Conservation (phyloP, 2,888 invertebrate genomes). For the Drosophila merina region DNA sequence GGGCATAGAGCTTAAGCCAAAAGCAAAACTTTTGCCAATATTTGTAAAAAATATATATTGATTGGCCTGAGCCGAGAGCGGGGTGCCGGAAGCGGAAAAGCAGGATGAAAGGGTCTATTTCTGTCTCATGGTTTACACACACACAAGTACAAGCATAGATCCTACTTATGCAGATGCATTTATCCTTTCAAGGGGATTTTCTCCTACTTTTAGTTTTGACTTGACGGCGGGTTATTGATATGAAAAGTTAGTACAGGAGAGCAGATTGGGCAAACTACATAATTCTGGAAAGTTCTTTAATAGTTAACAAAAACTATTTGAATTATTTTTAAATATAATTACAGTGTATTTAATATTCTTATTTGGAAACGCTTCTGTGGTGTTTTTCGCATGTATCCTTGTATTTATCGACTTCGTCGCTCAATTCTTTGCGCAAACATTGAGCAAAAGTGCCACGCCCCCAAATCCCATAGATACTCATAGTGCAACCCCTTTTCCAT, state of each 20-base stretch:
- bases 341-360: not conserved
- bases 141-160: slow-evolving; percentile 35
- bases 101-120: not conserved
- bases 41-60: slow-evolving; percentile 80
- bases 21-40: slow-evolving; percentile 78
- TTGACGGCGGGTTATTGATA: not conserved
- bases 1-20: slow-evolving; percentile 61
- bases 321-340: not conserved
- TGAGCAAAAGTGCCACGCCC: slow-evolving; percentile 49
- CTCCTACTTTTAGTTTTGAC: slow-evolving; percentile 6
- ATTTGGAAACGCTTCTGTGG: not conserved
- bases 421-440: slow-evolving; percentile 77
- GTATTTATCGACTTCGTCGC: slow-evolving; percentile 48
- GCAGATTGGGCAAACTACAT: not conserved
- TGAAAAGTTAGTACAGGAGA: not conserved
- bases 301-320: not conserved
- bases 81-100: not conserved
- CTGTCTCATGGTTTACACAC: slow-evolving; percentile 29
- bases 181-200: slow-evolving; percentile 71
- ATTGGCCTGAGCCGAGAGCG: slow-evolving; percentile 66
- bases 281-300: not conserved
- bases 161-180: slow-evolving; percentile 74
- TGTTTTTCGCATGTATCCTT: slow-evolving; percentile 20
- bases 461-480: slow-evolving; percentile 14
- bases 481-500: not conserved